Base-by-base conservation (phyloP, 1,140 invertebrate species). In the Drosophila teissieri region DNA sequence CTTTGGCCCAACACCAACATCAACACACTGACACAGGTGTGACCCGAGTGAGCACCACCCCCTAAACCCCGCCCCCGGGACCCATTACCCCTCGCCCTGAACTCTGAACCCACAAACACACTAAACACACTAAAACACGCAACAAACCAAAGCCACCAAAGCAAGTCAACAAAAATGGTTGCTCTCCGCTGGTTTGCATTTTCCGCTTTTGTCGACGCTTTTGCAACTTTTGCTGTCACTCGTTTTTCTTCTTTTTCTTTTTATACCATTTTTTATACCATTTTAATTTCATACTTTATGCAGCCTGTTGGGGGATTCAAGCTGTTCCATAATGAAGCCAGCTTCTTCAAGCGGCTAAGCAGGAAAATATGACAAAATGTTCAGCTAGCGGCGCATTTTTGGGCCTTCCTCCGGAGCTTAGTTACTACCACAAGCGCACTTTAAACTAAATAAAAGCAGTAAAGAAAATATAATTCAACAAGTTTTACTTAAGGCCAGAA, bases 211-310 rank as follows among this genome's bases (percentile, higher is more conserved):
- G 42, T 69, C 64, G 40, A 69, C 48, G 67, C 63, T 70, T 70
- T 56, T 69, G 36, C 19, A 70, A 70, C 63, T 70, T 70, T 69
- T 69, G 64, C 67, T 70, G 64, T 69, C 64, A 64, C 64, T 67
- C n/a, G 34, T 12, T 67, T 48, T 52, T 76, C 42, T 37, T 57
- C 2, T 19, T 19, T 19, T 19, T 19, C 2, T 19, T 73, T 36
- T 55, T 45, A 31, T 45, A 31, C 56, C 58, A 65, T 76, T 57
- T 76, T 53, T 58, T 72, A 54, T 42, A 57, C 64, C 60, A 36
- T 80, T 80, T 80, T 80, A 80, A 80, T 80, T 76, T 76, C 60
- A 80, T 80, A 80, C 69, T 78, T 78, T 78, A 78, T 78, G 75
- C 64, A 77, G 15, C 7, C 31, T 31, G 31, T 31, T 31, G 31